phyloP scores from a whole-genome alignment of 1,140 invertebrate species.

The Eurosta solidaginis region DNA sequence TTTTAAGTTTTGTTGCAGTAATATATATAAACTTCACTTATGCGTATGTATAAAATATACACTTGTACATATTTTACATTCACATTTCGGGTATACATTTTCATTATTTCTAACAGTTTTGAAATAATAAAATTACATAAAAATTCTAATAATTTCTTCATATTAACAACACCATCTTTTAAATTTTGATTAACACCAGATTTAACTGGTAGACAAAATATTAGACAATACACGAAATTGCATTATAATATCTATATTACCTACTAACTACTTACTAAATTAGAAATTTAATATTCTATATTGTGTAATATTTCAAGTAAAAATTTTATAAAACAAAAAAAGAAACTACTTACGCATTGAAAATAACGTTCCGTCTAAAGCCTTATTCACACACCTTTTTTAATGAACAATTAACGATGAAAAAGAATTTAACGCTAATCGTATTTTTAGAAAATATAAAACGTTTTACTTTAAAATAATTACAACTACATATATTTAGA shows the following conservation, averaged over 20 bases:
- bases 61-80: slow-evolving; percentile 7
- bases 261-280: not conserved
- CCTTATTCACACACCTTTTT: slow-evolving; percentile 2
- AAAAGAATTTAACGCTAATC: not conserved
- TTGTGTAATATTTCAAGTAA: not conserved
- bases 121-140: not conserved
- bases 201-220: not conserved
- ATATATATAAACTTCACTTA: not conserved
- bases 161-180: not conserved
- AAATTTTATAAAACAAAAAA: not conserved
- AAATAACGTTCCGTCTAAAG: not conserved
- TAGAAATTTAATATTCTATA: not conserved
- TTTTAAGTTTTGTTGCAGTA: not conserved
- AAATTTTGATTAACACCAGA: not conserved
- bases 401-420: too few relatives aligned
- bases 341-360: not conserved
- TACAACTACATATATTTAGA: too few relatives aligned
- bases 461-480: not conserved
- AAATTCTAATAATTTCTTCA: not conserved
- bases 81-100: not conserved
- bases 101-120: not conserved
- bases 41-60: not conserved
- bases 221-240: not conserved
- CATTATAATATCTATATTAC: not conserved
- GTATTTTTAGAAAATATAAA: not conserved